Evolutionary conservation across 2,888 invertebrate genomes (phyloP).

Genomic region (Caenorhabditis afra): DNA sequence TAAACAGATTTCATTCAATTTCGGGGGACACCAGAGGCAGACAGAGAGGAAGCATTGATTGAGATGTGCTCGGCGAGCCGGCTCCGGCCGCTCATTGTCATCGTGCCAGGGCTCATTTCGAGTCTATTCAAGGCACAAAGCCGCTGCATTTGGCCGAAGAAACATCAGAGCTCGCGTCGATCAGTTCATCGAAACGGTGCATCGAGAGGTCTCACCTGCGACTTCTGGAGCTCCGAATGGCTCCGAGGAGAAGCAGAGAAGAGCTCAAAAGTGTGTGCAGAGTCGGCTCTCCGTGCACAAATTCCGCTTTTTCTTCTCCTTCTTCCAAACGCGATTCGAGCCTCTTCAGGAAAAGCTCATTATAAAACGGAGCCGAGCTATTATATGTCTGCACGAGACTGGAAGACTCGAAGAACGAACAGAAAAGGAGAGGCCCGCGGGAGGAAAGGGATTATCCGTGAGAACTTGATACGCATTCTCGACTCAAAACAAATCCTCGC

Average conservation of each 20-base stretch:
- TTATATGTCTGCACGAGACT: not conserved
- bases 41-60: conserved; percentile 31
- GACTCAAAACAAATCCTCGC: no score
- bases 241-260: no score
- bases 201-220: no score
- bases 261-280: no score
- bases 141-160: not conserved
- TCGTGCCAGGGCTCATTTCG: not conserved
- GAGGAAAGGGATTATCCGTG: conserved; percentile 11
- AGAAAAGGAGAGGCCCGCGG: not conserved
- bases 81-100: not conserved
- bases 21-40: not conserved
- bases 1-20: conserved; percentile 23
- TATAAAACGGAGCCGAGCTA: conserved; percentile 4
- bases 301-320: no score
- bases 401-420: not conserved
- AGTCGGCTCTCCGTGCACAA: no score
- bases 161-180: not conserved
- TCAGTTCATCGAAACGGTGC: no score
- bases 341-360: conserved; percentile 8
- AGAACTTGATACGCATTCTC: not conserved
- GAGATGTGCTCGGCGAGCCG: conserved; percentile 7
- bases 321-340: not conserved
- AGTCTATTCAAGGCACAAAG: not conserved
- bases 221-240: not conserved